Conservation (phyloP, 2,113 vertebrate species). For the Chauna torquata region DNA sequence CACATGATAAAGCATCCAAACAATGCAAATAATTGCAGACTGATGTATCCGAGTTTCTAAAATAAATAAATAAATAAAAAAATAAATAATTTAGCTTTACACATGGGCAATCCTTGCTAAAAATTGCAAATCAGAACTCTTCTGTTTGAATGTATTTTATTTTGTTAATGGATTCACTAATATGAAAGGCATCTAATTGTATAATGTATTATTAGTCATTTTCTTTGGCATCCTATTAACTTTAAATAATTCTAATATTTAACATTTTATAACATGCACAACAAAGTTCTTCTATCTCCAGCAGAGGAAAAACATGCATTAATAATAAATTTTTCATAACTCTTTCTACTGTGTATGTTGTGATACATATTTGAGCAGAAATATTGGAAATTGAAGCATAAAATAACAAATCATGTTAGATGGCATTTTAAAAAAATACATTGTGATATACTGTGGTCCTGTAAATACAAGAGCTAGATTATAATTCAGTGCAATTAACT, state of each 20-base stretch:
- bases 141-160: constrained; percentile 77
- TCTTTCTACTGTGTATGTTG: constrained; percentile 59
- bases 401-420: constrained; percentile 43
- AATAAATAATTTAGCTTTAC: constrained; percentile 82
- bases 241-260: constrained; percentile 82
- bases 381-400: constrained; percentile 55
- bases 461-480: constrained; percentile 29
- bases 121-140: constrained; percentile 77
- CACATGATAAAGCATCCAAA: constrained; percentile 74
- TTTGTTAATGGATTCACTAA: constrained; percentile 81
- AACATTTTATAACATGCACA: constrained; percentile 77
- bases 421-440: constrained; percentile 21
- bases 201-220: constrained; percentile 81
- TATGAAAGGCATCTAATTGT: constrained; percentile 84
- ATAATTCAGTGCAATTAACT: constrained; percentile 66
- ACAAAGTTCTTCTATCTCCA: constrained; percentile 74
- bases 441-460: background rate
- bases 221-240: constrained; percentile 82
- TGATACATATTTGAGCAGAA: constrained; percentile 65
- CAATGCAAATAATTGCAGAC: constrained; percentile 78
- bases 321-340: constrained; percentile 72
- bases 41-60: constrained; percentile 69
- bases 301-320: constrained; percentile 62
- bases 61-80: constrained; percentile 82
- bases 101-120: constrained; percentile 74